Evolutionary conservation across 2,113 vertebrate genomes (phyloP).

Genomic region (Martes martes): DNA sequence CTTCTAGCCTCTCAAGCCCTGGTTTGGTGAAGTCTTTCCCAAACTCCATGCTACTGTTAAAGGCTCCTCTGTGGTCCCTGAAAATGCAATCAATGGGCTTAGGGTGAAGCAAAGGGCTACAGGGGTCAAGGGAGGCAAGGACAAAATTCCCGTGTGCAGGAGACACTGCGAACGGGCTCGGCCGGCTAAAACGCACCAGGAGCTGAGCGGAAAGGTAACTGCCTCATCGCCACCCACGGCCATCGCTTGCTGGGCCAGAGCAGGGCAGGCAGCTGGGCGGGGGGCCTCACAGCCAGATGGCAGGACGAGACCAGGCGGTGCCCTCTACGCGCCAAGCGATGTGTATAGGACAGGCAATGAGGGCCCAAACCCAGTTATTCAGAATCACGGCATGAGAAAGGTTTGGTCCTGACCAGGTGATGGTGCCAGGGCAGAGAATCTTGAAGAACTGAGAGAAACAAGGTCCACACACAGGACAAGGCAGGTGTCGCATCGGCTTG

Average conservation of each 20-base stretch:
- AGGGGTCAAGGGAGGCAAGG: not conserved
- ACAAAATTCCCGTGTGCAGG: not conserved
- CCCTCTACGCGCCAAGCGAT: not conserved
- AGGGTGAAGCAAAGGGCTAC: not conserved
- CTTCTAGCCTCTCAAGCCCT: not conserved
- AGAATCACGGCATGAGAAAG: not conserved
- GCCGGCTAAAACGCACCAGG: not conserved
- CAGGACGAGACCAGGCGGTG: not conserved
- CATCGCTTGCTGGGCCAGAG: not conserved
- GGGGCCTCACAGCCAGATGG: not conserved
- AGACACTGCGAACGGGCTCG: not conserved
- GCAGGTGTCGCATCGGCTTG: not conserved
- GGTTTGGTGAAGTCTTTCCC: slow-evolving; percentile 2
- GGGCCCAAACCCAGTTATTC: not conserved
- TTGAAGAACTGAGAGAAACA: not conserved
- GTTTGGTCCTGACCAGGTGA: not conserved
- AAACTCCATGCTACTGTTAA: not conserved
- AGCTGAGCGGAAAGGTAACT: not conserved
- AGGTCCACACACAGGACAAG: not conserved
- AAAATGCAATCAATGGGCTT: not conserved
- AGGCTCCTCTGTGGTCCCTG: not conserved
- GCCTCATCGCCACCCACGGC: not conserved
- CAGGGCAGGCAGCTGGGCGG: accelerated
- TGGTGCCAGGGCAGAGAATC: not conserved
- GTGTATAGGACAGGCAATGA: not conserved